Base-by-base conservation (phyloP, 2,113 vertebrate species). In the Tyto alba region DNA sequence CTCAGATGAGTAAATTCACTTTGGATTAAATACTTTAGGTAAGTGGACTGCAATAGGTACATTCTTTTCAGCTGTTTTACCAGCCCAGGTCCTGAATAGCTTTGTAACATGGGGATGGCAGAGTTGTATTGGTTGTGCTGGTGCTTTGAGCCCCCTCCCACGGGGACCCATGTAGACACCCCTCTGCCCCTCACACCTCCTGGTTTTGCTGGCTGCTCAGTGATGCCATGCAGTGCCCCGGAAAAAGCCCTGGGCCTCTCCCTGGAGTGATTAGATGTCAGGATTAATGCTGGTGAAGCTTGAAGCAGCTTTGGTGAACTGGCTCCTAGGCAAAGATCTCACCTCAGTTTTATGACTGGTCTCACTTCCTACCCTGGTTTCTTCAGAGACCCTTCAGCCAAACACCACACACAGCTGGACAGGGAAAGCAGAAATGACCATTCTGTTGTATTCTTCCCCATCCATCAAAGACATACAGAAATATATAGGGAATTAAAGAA, bases 171-270 rank as follows among this genome's bases (percentile, higher is more conserved):
- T 11, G 3, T 4, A 18, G 30, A 17, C 36, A 19, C 2, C 2
- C 6, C 30, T 36, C 27, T 45, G 30, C 19, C 12, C 23, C 0
- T 8, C 22, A 34, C 11, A 32, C 0, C 0, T 4, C 3, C 11
- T 29, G 15, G 1, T 36, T 74, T 77, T 85, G 3, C 30, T 32
- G 6, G 8, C 14, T 71, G 10, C 19, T 41, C 21, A n/a, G 26
- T 2, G 10, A 3, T n/a, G 38, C 3, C 0, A 0, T 29, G 13
- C 34, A 45, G 9, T 20, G 17, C 3, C 14, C 6, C 3, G 1
- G 7, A 13, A 12, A 60, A 67, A 38, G 11, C 6, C 26, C 56
- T 29, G 34, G 17, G 7, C 29, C 11, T 38, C 7, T 53, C 22
- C 9, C 34, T n/a, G 20, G 6, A 6, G 2, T 47, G 21, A 6